Conservation (phyloP, 2,888 invertebrate species). For the Amphipyra berbera region DNA sequence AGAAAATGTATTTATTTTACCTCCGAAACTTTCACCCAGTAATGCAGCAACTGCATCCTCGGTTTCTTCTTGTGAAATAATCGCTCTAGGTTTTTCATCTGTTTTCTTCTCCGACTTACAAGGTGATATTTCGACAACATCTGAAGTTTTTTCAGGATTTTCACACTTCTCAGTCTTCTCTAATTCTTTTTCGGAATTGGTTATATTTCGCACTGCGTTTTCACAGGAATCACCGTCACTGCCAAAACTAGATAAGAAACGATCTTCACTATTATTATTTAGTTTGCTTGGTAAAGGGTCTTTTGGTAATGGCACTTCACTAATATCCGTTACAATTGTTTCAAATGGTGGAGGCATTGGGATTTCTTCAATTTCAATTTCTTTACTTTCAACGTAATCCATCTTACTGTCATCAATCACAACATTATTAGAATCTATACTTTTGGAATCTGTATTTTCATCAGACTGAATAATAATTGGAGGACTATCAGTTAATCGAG, state of each 20-base stretch:
- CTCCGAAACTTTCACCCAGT: constrained; percentile 95
- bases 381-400: constrained; percentile 70
- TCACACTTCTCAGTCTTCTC: constrained; percentile 72
- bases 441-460: constrained; percentile 65
- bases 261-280: constrained; percentile 54
- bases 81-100: constrained; percentile 94
- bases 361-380: constrained; percentile 79
- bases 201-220: constrained; percentile 94
- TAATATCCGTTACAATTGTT: constrained; percentile 78
- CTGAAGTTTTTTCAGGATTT: constrained; percentile 52
- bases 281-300: constrained; percentile 54
- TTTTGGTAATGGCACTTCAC: constrained; percentile 81
- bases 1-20: constrained; percentile 88
- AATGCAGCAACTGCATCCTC: constrained; percentile 97
- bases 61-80: constrained; percentile 97
- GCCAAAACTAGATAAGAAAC: constrained; percentile 46
- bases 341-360: constrained; percentile 83
- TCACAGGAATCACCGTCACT: constrained; percentile 90
- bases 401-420: constrained; percentile 66
- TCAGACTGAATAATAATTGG: constrained; percentile 73
- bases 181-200: constrained; percentile 81
- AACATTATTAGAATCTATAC: constrained; percentile 44
- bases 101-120: constrained; percentile 88
- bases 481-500: constrained; percentile 91
- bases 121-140: constrained; percentile 71